A percentile compares a stretch with the other conserved stretches of the same genome.
phyloP scores from a whole-genome alignment of 1,140 invertebrate genomes.

The Wiebesia pumilae region DNA sequence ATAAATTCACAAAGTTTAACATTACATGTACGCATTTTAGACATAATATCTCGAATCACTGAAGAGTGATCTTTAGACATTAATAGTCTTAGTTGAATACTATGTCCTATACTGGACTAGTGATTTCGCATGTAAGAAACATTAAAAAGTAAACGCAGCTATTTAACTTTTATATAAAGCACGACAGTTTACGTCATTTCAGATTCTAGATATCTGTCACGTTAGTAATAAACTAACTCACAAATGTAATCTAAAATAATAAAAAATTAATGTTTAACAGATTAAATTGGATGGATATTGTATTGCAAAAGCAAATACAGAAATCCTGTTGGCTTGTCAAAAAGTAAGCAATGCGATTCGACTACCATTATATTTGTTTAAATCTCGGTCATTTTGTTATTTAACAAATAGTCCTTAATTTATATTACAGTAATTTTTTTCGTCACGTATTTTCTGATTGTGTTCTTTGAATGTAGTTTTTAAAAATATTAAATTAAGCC shows the following conservation, averaged over 20 bases:
- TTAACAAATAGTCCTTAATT: slow-evolving; percentile 41
- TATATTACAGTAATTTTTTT: slow-evolving; percentile 16
- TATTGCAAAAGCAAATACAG: slow-evolving; percentile 40
- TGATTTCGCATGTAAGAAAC: slow-evolving; percentile 31
- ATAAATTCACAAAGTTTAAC: slow-evolving; percentile 49
- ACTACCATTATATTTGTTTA: slow-evolving; percentile 28
- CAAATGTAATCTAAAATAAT: slow-evolving; percentile 35
- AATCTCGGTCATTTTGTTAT: slow-evolving; percentile 40
- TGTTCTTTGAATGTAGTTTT: not conserved
- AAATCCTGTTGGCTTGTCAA: not conserved
- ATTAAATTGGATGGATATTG: slow-evolving; percentile 22
- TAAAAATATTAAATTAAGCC: slow-evolving; percentile 86
- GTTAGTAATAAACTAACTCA: slow-evolving; percentile 24
- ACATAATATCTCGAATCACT: slow-evolving; percentile 16
- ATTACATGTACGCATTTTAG: slow-evolving; percentile 43
- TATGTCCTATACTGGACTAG: slow-evolving; percentile 29
- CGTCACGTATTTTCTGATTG: slow-evolving; percentile 36
- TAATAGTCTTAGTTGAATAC: not conserved
- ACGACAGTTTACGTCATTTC: not conserved
- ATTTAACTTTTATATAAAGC: slow-evolving; percentile 26
- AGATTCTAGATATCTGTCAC: slow-evolving; percentile 30
- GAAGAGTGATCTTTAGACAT: slow-evolving; percentile 8
- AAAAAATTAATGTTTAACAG: slow-evolving; percentile 29
- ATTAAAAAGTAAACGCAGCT: slow-evolving; percentile 40
- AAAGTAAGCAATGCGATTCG: slow-evolving; percentile 22